phyloP scores from a whole-genome alignment of 2,888 invertebrate species.

The Anodontia alba region DNA sequence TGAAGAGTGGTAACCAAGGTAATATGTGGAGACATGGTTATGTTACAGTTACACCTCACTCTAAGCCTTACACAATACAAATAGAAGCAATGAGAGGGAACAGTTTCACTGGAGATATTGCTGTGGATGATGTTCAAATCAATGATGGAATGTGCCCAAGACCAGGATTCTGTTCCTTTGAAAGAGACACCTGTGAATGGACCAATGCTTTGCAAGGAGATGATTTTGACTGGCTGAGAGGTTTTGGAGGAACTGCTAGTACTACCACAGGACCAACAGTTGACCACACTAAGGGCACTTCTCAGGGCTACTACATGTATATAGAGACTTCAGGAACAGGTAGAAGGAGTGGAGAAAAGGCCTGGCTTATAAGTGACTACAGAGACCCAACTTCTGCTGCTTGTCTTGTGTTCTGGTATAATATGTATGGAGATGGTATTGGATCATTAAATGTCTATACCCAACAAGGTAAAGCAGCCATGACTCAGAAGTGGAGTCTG shows the following conservation, averaged over 20 bases:
- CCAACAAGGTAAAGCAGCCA: slow-evolving; percentile 53
- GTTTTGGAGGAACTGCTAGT: slow-evolving; percentile 74
- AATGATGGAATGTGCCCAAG: slow-evolving; percentile 71
- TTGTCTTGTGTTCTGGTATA: slow-evolving; percentile 79
- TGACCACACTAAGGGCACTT: slow-evolving; percentile 74
- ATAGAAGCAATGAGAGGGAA: slow-evolving; percentile 74
- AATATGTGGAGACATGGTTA: slow-evolving; percentile 76
- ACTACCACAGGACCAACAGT: slow-evolving; percentile 74
- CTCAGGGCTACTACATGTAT: slow-evolving; percentile 79
- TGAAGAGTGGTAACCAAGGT: slow-evolving; percentile 73
- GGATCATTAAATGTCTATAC: slow-evolving; percentile 78
- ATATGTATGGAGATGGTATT: slow-evolving; percentile 79
- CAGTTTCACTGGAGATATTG: slow-evolving; percentile 79
- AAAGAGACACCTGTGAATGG: slow-evolving; percentile 81
- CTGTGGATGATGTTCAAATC: slow-evolving; percentile 80
- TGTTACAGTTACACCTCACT: slow-evolving; percentile 51
- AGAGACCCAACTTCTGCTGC: slow-evolving; percentile 60
- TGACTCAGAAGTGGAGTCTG: slow-evolving; percentile 51
- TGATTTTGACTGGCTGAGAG: slow-evolving; percentile 82
- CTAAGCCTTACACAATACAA: slow-evolving; percentile 59
- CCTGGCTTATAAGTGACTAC: slow-evolving; percentile 83
- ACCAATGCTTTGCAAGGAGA: slow-evolving; percentile 72
- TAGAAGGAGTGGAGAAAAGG: slow-evolving; percentile 86
- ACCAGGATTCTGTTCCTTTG: slow-evolving; percentile 82
- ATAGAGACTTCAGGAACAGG: slow-evolving; percentile 85